Conservation (phyloP, 2,797 vertebrate genomes). For the Natrix natrix region DNA sequence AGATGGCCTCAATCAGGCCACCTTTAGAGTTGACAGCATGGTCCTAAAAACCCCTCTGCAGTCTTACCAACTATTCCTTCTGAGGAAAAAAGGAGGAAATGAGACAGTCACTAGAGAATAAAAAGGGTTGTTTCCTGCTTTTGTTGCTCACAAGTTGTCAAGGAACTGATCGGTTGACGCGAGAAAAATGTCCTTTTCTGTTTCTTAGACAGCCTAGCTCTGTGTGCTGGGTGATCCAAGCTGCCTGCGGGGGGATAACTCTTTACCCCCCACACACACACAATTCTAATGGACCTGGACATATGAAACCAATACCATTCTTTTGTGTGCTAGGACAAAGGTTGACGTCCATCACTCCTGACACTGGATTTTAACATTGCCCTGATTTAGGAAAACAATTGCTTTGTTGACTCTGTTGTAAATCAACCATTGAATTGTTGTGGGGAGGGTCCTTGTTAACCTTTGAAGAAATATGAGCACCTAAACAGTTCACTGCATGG, state of each 20-base stretch:
- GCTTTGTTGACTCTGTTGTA: neutral
- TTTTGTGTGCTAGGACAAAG: too few species aligned
- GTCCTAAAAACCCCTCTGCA: neutral
- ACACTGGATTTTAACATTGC: neutral
- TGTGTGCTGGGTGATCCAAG: neutral
- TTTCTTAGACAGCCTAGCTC: too few species aligned
- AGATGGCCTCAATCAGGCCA: too few species aligned
- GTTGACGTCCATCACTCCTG: too few species aligned
- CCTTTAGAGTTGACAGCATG: neutral
- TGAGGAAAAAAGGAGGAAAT: neutral
- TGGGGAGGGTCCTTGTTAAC: neutral
- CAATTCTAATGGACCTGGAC: neutral
- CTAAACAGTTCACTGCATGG: too few species aligned
- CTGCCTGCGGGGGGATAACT: neutral
- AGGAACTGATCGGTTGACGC: neutral
- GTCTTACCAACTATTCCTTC: neutral
- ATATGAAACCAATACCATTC: too few species aligned
- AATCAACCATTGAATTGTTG: neutral
- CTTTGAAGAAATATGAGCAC: too few species aligned
- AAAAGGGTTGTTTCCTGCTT: too few species aligned
- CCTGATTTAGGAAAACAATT: neutral
- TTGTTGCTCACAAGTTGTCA: neutral
- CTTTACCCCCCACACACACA: neutral
- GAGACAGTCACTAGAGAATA: neutral
- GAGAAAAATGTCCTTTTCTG: neutral